Conservation (phyloP, 2,797 vertebrate genomes). For the Dendrocincla fuliginosa region DNA sequence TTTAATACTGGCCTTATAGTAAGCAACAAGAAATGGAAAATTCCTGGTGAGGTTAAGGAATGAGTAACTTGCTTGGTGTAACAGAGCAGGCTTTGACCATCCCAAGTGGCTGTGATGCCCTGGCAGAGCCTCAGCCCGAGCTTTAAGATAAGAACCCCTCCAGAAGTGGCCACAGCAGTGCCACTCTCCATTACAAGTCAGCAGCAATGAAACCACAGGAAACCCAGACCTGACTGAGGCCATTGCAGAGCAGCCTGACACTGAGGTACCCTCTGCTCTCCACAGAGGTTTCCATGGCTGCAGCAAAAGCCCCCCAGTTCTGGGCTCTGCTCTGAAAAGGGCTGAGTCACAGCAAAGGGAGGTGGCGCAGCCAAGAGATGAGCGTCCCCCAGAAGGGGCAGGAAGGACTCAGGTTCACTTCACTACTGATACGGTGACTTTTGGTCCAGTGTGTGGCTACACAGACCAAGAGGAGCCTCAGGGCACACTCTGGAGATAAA, state of each 20-base stretch:
- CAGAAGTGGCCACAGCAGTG: neutral
- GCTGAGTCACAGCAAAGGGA: neutral
- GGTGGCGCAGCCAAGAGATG: neutral
- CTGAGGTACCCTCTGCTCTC: slow-evolving; percentile 23
- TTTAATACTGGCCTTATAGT: neutral
- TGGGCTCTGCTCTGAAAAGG: neutral
- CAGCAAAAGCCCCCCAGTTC: neutral
- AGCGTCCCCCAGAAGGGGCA: neutral
- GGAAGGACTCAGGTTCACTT: neutral
- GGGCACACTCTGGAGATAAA: neutral
- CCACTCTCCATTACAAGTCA: neutral
- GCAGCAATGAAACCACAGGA: neutral
- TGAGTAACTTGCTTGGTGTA: accelerated
- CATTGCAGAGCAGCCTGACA: slow-evolving; percentile 6
- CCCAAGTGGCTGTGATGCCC: neutral
- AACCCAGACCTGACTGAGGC: slow-evolving; percentile 1
- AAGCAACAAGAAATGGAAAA: neutral
- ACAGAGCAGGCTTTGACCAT: neutral
- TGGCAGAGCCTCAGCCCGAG: neutral
- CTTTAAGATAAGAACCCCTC: neutral
- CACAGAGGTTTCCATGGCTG: neutral
- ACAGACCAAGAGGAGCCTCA: neutral
- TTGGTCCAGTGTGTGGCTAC: neutral
- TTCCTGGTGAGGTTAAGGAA: neutral
- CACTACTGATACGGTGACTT: neutral